Base-by-base conservation (phyloP, 2,797 vertebrate species). In the Urophycis tenuis region DNA sequence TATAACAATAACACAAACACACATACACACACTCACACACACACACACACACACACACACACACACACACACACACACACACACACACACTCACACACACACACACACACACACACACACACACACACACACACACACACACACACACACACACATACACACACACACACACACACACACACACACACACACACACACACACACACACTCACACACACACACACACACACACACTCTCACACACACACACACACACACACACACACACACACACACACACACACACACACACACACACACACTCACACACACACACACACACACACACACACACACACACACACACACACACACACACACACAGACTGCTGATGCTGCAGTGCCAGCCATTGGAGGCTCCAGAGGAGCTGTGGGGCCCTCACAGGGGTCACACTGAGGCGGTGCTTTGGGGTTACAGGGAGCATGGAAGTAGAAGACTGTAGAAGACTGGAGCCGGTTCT, bases 361-460 rank as follows among this genome's bases (percentile, higher is more conserved):
- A 80, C 69, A 82, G 77, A 74, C 80, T 77, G 75, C 76, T 75
- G 80, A 3, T 22, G 71, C 79, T 75, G 80, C 74, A 85, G 83
- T 84, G 19, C 74, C 75, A 75, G 78, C 77, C 77, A 81, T 75
- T 73, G 25, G 76, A 82, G 80, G 77, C 74, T 60, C 82, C 84
- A 83, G 41, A 87, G 84, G 81, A 78, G 78, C 85, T 84, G 84
- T 83, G 86, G 80, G 83, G 71, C 81, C 82, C 35, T 82, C 84
- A 88, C 82, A 89, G 83, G 81, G 78, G 74, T 86, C 74, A 88
- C 74, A 81, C 84, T 81, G 74, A 86, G 72, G 74, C 75, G 76
- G 75, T 11, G 36, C 53, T 67, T 76, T 64, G 78, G 78, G 77
- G 73, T 85, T 80, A 35, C 78, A 74, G 74, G 81, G 75, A 75